Evolutionary conservation across 1,140 invertebrate genomes (phyloP).

Genomic region (Papilio polytes): DNA sequence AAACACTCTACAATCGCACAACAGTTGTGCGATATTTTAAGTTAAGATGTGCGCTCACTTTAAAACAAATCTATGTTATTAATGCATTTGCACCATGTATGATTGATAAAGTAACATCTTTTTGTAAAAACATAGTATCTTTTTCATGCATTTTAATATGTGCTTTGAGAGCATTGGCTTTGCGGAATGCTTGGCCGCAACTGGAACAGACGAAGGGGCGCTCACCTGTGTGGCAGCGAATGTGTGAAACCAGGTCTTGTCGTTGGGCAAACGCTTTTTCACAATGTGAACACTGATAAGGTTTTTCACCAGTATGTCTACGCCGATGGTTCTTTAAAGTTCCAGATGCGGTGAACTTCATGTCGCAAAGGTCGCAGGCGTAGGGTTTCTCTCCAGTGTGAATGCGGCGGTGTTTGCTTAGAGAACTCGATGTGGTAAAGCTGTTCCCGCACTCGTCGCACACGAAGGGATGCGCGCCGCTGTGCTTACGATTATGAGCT

Average conservation of each 20-base stretch:
- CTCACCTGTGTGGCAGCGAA: constrained; percentile 91
- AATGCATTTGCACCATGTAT: constrained; percentile 5
- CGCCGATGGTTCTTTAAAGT: constrained; percentile 87
- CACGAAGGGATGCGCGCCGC: constrained; percentile 87
- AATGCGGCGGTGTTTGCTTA: constrained; percentile 88
- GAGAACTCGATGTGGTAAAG: constrained; percentile 90
- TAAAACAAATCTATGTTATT: background rate
- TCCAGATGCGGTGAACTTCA: constrained; percentile 89
- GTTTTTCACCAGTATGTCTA: constrained; percentile 90
- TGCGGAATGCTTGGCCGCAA: constrained; percentile 91
- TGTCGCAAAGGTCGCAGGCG: constrained; percentile 92
- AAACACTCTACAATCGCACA: too few species aligned
- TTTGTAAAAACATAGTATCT: constrained; percentile 39
- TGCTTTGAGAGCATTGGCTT: constrained; percentile 86
- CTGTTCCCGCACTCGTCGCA: constrained; percentile 90
- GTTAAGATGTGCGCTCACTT: too few species aligned
- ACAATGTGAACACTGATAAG: constrained; percentile 79
- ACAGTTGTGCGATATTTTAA: too few species aligned
- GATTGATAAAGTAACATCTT: constrained; percentile 31
- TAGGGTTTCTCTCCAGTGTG: constrained; percentile 93
- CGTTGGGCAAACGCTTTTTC: constrained; percentile 84
- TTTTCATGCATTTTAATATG: constrained; percentile 86
- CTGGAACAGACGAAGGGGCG: constrained; percentile 92
- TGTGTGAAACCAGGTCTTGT: constrained; percentile 87
- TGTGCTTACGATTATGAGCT: constrained; percentile 86